Percentiles rank a stretch among this genome's conserved stretches.
Evolutionary conservation across 1,140 invertebrate genomes (phyloP).

Genomic region (Lineus longissimus): DNA sequence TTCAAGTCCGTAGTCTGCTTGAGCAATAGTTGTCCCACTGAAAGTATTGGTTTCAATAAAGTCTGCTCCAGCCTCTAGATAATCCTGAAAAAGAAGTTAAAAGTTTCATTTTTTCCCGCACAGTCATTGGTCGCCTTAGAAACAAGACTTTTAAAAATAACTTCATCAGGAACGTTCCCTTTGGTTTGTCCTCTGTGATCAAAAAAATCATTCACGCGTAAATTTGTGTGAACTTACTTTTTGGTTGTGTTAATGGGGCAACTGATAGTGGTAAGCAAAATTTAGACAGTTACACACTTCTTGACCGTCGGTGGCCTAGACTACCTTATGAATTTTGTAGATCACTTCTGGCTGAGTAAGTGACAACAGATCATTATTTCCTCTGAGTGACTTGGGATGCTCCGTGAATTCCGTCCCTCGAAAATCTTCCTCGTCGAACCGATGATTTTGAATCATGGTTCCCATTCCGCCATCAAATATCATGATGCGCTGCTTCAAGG

Average conservation of each 20-base stretch:
- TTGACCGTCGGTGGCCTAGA: too few relatives aligned
- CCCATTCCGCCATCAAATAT: constrained; percentile 67
- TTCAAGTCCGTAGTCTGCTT: constrained; percentile 61
- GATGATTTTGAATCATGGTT: constrained; percentile 63
- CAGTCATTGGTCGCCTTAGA: too few relatives aligned
- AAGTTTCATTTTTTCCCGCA: too few relatives aligned
- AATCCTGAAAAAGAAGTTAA: constrained; percentile 50
- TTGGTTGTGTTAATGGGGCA: too few relatives aligned
- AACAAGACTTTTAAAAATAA: too few relatives aligned
- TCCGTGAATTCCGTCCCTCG: constrained; percentile 55
- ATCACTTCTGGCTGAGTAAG: constrained; percentile 61
- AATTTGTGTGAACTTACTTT: too few relatives aligned
- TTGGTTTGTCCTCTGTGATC: too few relatives aligned
- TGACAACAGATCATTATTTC: constrained; percentile 63
- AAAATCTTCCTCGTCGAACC: constrained; percentile 60
- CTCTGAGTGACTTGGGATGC: constrained; percentile 58
- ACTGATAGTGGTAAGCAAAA: too few relatives aligned
- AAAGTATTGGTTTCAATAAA: constrained; percentile 66
- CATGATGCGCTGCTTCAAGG: constrained; percentile 55
- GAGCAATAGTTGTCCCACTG: constrained; percentile 61
- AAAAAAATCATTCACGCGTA: too few relatives aligned
- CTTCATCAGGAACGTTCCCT: too few relatives aligned
- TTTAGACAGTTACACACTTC: too few relatives aligned
- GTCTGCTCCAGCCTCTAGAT: constrained; percentile 62
- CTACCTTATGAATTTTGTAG: constrained; percentile 58